Evolutionary conservation across 1,140 invertebrate species (phyloP), one percentile per base, ranked within the genome.

Genomic region (Drosophila virilis): DNA sequence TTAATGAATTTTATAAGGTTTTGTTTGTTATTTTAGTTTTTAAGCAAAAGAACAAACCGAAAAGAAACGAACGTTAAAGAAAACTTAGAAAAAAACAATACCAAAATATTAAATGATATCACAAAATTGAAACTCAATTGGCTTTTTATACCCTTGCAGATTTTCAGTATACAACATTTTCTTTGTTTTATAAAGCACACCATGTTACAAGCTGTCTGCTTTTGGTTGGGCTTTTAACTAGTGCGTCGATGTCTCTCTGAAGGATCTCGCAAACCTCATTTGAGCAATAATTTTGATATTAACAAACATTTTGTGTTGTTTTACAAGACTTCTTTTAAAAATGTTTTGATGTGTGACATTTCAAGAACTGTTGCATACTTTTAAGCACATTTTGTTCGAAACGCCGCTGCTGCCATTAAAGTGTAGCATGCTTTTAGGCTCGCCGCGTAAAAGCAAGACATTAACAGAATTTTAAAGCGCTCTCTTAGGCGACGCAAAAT

Each of bases 21-120:
- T 78, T 85, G 85, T 90, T 90, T 90, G 85, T 90, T 90, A 90
- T 90, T 90, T 90, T 90, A 90, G 85, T 90, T 90, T 64, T 55
- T 90, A 90, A 90, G 85, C 51, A 50, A 67, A 62, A 40, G 38
- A 77, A 54, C 37, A 59, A 42, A 48, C 22, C 38, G 70, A 48
- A 17, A 42, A 45, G 46, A 59, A 67, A 60, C 35, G 13, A 57
- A 78, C 46, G 17, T 55, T 37, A 62, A 75, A 64, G 17, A 74
- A 64, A 50, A 71, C 46, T 43, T 57, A 12, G 46, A 74, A 61
- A 61, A 59, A 51, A 28, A 28, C 22, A 28, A 89, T 67, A 88
- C 74, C 76, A 88, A 88, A 80, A 74, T 68, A 82, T 72, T 52
- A 51, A 78, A 88, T 84, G 78, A 84, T 32, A 48, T 22, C 58